Evolutionary conservation across 2,888 invertebrate genomes (phyloP), one percentile per base, ranked within the genome.

Genomic region (Syritta pipiens): DNA sequence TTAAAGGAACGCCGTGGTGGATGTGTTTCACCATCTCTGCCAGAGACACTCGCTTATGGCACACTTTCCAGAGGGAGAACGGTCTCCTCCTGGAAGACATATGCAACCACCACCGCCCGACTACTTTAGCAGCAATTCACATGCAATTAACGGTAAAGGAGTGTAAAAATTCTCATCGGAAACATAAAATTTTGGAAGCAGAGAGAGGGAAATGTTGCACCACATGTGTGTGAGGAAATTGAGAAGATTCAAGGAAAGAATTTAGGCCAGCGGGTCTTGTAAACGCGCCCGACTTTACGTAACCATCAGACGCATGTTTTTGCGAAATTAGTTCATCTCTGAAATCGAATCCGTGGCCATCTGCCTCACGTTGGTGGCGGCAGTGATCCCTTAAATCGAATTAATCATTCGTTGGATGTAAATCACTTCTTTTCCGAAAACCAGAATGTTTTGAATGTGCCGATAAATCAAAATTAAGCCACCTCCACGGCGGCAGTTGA

Each of bases 131-230:
- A 44, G 32, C 69, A 63, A 51, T 63, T 57, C 60, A 55, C 60
- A 72, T 67, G 51, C 57, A 79, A 57, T 79, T 74, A 72, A 79
- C 51, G 24, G 35, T 49, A 68, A 46, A 62, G 28, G 46, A 51
- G 48, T 74, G 62, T 62, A 55, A 57, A 79, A 62, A 28, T 44
- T n/a, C n/a, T n/a, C n/a, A n/a, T n/a, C n/a, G n/a, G n/a, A n/a
- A n/a, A n/a, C n/a, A n/a, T n/a, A n/a, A n/a, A n/a, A n/a, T n/a
- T n/a, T n/a, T n/a, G n/a, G n/a, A n/a, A n/a, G n/a, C n/a, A n/a
- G n/a, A 24, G 3, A 12, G 3, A 10, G 6, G 6, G 32, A 10
- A 9, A 17, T 17, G 26, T 32, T 14, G 4, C 40, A 17, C 26
- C n/a, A 35, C 48, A 55, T n/a, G n/a, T n/a, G n/a, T 67, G 42